Base-by-base conservation (phyloP, 1,140 invertebrate genomes). In the Drosophila biarmipes region DNA sequence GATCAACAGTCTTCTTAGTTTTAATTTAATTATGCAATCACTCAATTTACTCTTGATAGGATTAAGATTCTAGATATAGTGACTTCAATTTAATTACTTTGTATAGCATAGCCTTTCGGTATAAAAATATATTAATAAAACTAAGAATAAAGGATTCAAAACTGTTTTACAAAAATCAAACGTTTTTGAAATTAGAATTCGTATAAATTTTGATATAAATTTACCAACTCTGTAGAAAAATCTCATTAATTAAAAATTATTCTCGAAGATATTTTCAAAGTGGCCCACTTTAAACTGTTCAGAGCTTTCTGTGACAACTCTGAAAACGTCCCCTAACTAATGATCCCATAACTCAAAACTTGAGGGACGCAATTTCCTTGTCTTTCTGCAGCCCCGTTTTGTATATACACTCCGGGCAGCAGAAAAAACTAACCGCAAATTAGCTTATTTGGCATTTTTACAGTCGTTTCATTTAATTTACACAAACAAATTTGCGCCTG, bases 361-460 rank as follows among this genome's bases (percentile, higher is more conserved):
- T 24, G 34, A 46, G 29, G 6, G 19, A 27, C 51, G 27, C 34
- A 27, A 29, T 14, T 51, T 34, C 29, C 29, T 48, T 67, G 59
- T 24, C 43, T 52, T 12, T 51, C 48, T 66, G 63, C 34, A 51
- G 34, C 19, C 59, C 37, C 24, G n/a, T 48, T 24, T 24, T 46
- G 35, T 38, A 63, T 37, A 29, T 62, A 31, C 54, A 34, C 19
- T 24, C n/a, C 19, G 37, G 46, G 14, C 5, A 31, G 17, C 42
- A 57, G 43, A 53, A 29, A 73, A 85, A 79, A 79, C 75, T 84
- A 84, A 89, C 84, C 84, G 80, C 84, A 89, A 89, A 89, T 89
- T 89, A 89, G 84, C 84, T 89, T 89, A 89, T 89, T 89, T 89
- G 85, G 84, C 80, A 89, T 89, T 89, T 89, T 89, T 89, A 89